Percentiles rank a stretch among this genome's conserved stretches.
phyloP scores from a whole-genome alignment of 2,888 invertebrate genomes.

The Macropis europaea region DNA sequence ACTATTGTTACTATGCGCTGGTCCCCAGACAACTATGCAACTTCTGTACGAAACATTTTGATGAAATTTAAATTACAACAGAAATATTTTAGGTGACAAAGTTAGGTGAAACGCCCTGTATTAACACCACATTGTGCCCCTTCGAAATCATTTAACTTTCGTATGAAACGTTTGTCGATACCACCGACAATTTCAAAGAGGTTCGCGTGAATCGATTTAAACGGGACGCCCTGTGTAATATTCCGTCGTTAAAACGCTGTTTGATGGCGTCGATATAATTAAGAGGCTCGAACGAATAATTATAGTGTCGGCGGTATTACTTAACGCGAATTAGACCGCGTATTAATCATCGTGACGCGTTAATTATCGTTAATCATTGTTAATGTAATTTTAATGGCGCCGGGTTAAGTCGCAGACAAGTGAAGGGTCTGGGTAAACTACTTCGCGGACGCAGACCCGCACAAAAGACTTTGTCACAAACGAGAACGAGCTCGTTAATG shows the following conservation, averaged over 20 bases:
- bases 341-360: slow-evolving; percentile 47
- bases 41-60: no score
- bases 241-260: no score
- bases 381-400: slow-evolving; percentile 51
- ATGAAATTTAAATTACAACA: no score
- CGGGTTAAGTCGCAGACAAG: slow-evolving; percentile 17
- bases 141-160: no score
- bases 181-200: no score
- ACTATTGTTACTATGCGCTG: no score
- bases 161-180: no score
- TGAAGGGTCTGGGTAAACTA: background rate
- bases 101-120: no score
- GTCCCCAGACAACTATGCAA: no score
- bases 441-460: background rate
- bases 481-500: background rate
- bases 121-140: no score
- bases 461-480: background rate
- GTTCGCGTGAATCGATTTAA: background rate
- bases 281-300: slow-evolving; percentile 8
- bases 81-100: no score
- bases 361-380: slow-evolving; percentile 49
- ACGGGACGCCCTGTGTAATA: background rate
- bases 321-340: slow-evolving; percentile 27
- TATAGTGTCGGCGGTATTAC: slow-evolving; percentile 22
- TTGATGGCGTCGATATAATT: background rate